Percentiles rank a stretch among this genome's conserved stretches.
Conservation (phyloP, 2,113 vertebrate genomes). For the Porphyrio hochstetteri region DNA sequence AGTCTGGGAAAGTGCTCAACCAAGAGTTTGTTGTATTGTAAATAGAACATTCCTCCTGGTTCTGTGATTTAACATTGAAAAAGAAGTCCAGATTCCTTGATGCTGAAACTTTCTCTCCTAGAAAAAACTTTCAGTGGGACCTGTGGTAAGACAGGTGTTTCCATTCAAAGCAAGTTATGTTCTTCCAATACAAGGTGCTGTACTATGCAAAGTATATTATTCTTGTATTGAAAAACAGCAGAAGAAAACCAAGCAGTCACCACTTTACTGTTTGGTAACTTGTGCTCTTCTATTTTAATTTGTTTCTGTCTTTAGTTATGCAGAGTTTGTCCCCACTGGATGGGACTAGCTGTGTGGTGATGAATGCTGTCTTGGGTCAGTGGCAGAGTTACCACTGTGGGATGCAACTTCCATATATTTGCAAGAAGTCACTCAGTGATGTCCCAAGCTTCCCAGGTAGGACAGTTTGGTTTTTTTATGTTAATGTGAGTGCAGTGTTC, state of each 20-base stretch:
- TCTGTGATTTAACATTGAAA: conserved; percentile 22
- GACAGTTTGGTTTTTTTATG: not conserved
- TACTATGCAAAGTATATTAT: not conserved
- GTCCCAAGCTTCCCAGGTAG: conserved; percentile 70
- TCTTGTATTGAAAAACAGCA: not conserved
- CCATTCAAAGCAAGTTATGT: not conserved
- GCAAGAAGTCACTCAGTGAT: conserved; percentile 79
- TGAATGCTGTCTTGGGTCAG: conserved; percentile 74
- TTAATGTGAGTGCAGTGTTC: not conserved
- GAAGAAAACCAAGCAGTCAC: not conserved
- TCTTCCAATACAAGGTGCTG: not conserved
- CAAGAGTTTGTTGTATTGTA: conserved; percentile 36
- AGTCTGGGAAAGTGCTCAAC: conserved; percentile 41
- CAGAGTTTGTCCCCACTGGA: conserved; percentile 55
- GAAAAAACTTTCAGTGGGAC: not conserved
- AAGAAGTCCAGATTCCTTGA: not conserved
- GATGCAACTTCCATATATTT: conserved; percentile 85
- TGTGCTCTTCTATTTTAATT: not conserved
- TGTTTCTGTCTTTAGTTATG: conserved; percentile 69
- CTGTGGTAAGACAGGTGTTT: not conserved
- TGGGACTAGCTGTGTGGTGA: conserved; percentile 82
- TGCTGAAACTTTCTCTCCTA: not conserved
- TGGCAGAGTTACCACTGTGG: conserved; percentile 82
- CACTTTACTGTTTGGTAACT: not conserved
- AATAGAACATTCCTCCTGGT: conserved; percentile 44